Percentiles rank a stretch among this genome's conserved stretches.
Evolutionary conservation across 1,140 invertebrate species (phyloP).

Genomic region (Heliconius hermathena): DNA sequence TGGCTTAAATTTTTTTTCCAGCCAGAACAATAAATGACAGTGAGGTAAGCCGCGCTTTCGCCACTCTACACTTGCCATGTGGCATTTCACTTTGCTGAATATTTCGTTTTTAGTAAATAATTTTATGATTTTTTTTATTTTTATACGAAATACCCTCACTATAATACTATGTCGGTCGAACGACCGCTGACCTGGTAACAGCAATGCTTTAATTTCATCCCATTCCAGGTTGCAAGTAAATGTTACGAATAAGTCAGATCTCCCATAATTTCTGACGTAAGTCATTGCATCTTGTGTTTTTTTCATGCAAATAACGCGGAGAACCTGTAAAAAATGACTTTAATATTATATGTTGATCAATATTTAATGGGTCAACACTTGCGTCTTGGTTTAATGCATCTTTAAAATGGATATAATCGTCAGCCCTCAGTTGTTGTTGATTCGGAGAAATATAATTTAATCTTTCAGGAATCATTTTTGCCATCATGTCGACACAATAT

Average conservation of each 20-base stretch:
- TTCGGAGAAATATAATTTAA: conserved; percentile 10
- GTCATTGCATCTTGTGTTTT: no score
- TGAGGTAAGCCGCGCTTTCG: background rate
- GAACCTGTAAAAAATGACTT: conserved; percentile 11
- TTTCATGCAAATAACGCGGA: conserved; percentile 1
- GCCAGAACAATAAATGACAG: conserved; percentile 62
- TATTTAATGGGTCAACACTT: conserved; percentile 41
- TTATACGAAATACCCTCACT: no score
- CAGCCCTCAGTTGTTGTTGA: conserved; percentile 44
- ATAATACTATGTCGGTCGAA: no score
- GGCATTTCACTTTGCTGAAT: no score
- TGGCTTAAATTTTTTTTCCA: conserved; percentile 58
- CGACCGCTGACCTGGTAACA: background rate
- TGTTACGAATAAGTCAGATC: background rate
- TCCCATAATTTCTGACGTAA: background rate
- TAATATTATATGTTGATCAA: conserved; percentile 34
- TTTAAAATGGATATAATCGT: conserved; percentile 46
- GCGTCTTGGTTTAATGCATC: conserved; percentile 36
- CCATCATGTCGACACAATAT: conserved; percentile 26
- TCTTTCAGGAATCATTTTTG: conserved; percentile 26
- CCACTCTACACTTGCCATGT: no score
- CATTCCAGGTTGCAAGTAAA: no score
- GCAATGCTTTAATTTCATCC: background rate
- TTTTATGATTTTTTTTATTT: no score
- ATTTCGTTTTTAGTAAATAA: no score